These are phyloP conservation scores for Toxotes chatareus DNA, from an alignment of 2,113 vertebrate genomes.

Conservation along the genomic window DNA sequence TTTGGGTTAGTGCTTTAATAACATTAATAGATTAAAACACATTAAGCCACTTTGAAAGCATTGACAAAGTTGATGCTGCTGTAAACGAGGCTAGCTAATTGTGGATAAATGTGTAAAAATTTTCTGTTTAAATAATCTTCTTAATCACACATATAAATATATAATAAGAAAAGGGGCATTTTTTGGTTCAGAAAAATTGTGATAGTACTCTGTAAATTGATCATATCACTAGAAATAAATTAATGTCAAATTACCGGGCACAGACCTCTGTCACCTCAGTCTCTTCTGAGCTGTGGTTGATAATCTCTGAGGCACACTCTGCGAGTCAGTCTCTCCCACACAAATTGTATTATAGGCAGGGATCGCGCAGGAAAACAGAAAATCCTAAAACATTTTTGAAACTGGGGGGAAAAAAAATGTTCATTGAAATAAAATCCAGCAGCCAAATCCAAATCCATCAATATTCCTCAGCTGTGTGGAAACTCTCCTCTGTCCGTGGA, in stretches of 20 bases:
- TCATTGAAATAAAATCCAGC: slow-evolving; percentile 5
- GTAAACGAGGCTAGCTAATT: background rate
- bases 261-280: too few species aligned
- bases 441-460: background rate
- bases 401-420: background rate
- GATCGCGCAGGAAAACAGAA: background rate
- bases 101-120: background rate
- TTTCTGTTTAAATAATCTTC: too few species aligned
- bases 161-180: background rate
- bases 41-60: background rate
- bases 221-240: background rate
- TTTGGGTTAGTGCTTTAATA: too few species aligned
- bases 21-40: background rate
- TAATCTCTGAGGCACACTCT: too few species aligned
- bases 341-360: background rate
- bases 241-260: background rate
- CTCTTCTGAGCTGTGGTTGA: too few species aligned
- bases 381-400: too few species aligned
- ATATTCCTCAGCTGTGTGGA: background rate
- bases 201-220: background rate
- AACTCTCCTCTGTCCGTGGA: background rate
- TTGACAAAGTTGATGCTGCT: background rate
- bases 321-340: background rate
- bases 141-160: background rate
- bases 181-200: background rate